A percentile compares a stretch with the other conserved stretches of the same genome.
phyloP scores from a whole-genome alignment of 2,797 vertebrate species.

The Danio tinwini region DNA sequence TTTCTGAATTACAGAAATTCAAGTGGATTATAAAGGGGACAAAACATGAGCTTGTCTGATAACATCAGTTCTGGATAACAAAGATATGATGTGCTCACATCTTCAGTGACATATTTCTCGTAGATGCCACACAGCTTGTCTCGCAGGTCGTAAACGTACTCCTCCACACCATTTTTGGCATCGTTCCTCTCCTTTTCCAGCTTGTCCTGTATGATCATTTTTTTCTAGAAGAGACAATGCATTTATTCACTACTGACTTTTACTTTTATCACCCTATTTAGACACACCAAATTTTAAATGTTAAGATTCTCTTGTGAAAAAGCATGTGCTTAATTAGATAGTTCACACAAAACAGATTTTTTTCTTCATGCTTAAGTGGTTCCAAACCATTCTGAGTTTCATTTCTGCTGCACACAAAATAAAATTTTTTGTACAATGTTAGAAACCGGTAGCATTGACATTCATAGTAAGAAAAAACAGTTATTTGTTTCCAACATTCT shows the following conservation, averaged over 20 bases:
- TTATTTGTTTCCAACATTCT: no score
- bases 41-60: not conserved
- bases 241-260: not conserved
- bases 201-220: conserved; percentile 95
- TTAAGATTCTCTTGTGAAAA: not conserved
- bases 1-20: not conserved
- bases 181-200: conserved; percentile 93
- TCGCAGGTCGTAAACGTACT: conserved; percentile 93
- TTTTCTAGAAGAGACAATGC: conserved; percentile 74
- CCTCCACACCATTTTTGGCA: conserved; percentile 94
- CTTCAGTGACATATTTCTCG: conserved; percentile 88
- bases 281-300: not conserved
- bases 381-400: no score
- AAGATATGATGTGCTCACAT: conserved; percentile 75
- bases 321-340: not conserved
- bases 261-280: not conserved
- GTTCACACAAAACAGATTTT: no score
- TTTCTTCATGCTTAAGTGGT: no score
- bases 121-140: conserved; percentile 89
- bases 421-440: no score
- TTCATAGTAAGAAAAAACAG: no score
- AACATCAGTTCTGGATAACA: conserved; percentile 9
- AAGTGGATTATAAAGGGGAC: not conserved
- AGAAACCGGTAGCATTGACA: no score
- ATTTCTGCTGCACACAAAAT: no score